Evolutionary conservation across 2,888 invertebrate species (phyloP), one percentile per base, ranked within the genome.

Genomic region (Agrilus mali): DNA sequence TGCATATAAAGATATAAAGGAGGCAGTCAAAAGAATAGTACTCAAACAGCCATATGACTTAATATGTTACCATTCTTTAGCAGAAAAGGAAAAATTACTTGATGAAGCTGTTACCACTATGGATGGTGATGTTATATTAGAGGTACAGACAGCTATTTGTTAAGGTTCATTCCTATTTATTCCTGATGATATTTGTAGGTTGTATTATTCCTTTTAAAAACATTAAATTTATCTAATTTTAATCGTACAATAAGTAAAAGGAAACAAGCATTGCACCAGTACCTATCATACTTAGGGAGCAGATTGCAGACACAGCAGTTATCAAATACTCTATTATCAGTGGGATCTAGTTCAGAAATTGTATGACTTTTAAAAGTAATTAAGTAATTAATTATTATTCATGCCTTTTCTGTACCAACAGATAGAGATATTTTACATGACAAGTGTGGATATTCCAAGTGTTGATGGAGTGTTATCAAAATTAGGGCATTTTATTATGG

Each of bases 111-210:
- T 87, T 27, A 69, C 71, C 22, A 73, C 77, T 40, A 82, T 82
- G 6, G 82, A 86, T 65, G 89, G 88, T 17, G 84, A 87, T 71
- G 77, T 81, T 17, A 80, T 87, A 50, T 66, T 83, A 41, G 74
- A 75, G 47, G 81, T 82, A 58, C 60, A 70, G 65, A 58, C 60
- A 70, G 65, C 32, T 36, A 7, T 39, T 38, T 33, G 37, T 32
- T 17, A 35, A 17, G 22, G 38, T 43, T 47, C 20, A 40, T 35
- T 39, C 41, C 6, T 39, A 22, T 42, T 20, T 46, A 43, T 48
- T 53, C 41, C 22, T 43, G 38, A 37, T 45, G 20, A 36, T 45
- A 33, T 35, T 68, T 70, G 8, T 61, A 84, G 82, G 75, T 87
- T 16, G 73, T 85, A 0, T 61, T 89, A 7, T 89, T 83, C 63